phyloP scores from a whole-genome alignment of 2,797 vertebrate species.

The Mus spretus region DNA sequence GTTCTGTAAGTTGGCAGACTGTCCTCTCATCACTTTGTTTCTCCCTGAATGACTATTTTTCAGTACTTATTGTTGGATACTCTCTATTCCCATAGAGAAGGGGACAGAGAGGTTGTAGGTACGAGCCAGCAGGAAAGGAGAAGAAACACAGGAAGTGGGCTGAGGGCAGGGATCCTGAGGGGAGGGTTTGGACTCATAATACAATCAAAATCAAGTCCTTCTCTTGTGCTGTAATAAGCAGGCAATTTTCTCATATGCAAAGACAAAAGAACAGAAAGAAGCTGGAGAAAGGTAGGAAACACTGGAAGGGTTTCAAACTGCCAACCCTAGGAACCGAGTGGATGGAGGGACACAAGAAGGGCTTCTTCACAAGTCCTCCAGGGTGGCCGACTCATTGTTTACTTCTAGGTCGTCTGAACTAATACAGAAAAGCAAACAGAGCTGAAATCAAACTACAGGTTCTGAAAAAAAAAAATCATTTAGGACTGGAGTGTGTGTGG shows the following conservation, averaged over 20 bases:
- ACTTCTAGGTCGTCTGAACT: constrained; percentile 49
- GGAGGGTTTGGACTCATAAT: not conserved
- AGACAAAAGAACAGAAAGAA: constrained; percentile 37
- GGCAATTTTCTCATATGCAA: not conserved
- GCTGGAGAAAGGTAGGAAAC: not conserved
- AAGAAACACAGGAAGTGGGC: not conserved
- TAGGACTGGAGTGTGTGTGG: constrained; percentile 10
- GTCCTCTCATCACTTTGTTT: not conserved
- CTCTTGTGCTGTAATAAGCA: not conserved
- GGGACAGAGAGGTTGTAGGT: not conserved
- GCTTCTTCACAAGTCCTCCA: not conserved
- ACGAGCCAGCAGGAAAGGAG: constrained; percentile 17
- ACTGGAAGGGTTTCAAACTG: not conserved
- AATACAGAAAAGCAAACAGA: not conserved
- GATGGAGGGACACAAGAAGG: not conserved
- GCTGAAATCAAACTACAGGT: constrained; percentile 45
- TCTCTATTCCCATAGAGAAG: not conserved
- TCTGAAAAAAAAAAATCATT: constrained; percentile 24
- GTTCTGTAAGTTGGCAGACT: not conserved
- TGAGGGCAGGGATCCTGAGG: not conserved
- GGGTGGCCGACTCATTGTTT: not conserved
- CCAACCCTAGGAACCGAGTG: not conserved
- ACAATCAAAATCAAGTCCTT: not conserved
- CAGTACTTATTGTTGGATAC: not conserved
- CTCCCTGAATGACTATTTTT: not conserved